These are phyloP conservation scores for Lasioglossum morio DNA, from an alignment of 2,888 invertebrate species.

Conservation along the genomic window DNA sequence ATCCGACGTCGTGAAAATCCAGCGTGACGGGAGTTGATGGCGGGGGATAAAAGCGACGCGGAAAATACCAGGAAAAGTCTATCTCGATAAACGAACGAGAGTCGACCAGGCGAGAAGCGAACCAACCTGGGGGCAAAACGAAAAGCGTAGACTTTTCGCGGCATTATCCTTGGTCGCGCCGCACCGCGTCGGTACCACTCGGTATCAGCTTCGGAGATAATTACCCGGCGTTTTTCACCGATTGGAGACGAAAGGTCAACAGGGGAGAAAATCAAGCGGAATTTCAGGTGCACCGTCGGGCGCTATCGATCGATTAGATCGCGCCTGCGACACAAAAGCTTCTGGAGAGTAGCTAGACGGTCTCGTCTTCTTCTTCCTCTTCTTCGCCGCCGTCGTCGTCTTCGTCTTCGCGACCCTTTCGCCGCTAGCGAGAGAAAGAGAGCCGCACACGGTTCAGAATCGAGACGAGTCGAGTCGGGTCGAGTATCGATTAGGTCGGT, in stretches of 20 bases:
- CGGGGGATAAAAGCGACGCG: slow-evolving; percentile 5
- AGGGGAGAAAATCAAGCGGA: slow-evolving; percentile 52
- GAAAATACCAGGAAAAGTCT: slow-evolving; percentile 26
- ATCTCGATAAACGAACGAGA: slow-evolving; percentile 35
- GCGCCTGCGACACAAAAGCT: slow-evolving; percentile 55
- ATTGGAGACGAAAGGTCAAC: slow-evolving; percentile 59
- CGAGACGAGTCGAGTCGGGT: slow-evolving; percentile 67
- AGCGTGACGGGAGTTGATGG: neutral
- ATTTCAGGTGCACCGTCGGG: slow-evolving; percentile 42
- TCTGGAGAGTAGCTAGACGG: slow-evolving; percentile 9
- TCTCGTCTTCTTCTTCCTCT: neutral
- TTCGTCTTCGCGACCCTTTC: slow-evolving; percentile 2
- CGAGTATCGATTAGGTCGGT: slow-evolving; percentile 74
- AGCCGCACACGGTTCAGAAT: slow-evolving; percentile 59
- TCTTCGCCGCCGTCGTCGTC: slow-evolving; percentile 1
- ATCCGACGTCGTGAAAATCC: slow-evolving; percentile 13
- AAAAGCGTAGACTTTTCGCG: neutral
- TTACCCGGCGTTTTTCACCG: slow-evolving; percentile 57
- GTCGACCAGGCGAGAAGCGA: neutral
- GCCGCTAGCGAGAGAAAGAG: slow-evolving; percentile 25
- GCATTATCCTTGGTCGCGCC: slow-evolving; percentile 30
- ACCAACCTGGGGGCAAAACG: neutral
- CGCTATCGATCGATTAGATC: slow-evolving; percentile 60
- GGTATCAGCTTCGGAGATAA: slow-evolving; percentile 55
- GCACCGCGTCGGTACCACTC: slow-evolving; percentile 9